Percentiles rank a stretch among this genome's conserved stretches.
Evolutionary conservation across 2,113 vertebrate species (phyloP).

Genomic region (Dipodomys spectabilis): DNA sequence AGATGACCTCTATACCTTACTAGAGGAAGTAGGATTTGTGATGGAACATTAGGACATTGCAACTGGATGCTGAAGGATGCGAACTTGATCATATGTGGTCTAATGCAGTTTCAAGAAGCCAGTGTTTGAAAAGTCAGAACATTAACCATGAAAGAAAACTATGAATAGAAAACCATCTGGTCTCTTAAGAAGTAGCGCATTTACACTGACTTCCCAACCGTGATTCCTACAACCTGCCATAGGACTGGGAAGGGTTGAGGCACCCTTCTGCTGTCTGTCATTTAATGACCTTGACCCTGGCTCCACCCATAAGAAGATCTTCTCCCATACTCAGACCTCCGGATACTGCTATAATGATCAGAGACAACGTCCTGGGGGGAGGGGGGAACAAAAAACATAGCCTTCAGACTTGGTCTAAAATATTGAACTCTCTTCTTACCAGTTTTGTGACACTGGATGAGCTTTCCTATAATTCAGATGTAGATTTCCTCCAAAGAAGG

Average conservation of each 20-base stretch:
- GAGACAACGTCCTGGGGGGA: background rate
- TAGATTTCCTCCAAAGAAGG: too few relatives aligned
- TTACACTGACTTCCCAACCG: background rate
- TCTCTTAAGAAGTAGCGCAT: background rate
- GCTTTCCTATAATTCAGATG: background rate
- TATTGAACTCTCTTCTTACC: background rate
- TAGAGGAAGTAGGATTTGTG: background rate
- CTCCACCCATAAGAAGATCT: background rate
- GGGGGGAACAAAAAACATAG: background rate
- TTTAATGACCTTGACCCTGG: background rate
- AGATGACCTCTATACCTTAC: background rate
- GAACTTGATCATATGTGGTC: background rate
- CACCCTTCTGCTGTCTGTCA: background rate
- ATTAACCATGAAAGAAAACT: background rate
- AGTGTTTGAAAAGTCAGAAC: conserved; percentile 28
- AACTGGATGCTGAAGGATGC: background rate
- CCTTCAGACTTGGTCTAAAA: background rate
- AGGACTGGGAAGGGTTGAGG: background rate
- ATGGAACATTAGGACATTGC: background rate
- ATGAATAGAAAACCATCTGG: background rate
- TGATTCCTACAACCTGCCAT: background rate
- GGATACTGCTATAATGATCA: background rate
- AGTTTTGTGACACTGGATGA: background rate
- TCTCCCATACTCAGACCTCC: background rate
- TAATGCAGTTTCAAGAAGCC: background rate